Evolutionary conservation across 2,113 vertebrate species (phyloP).

Genomic region (Tretioscincus oriximinensis): DNA sequence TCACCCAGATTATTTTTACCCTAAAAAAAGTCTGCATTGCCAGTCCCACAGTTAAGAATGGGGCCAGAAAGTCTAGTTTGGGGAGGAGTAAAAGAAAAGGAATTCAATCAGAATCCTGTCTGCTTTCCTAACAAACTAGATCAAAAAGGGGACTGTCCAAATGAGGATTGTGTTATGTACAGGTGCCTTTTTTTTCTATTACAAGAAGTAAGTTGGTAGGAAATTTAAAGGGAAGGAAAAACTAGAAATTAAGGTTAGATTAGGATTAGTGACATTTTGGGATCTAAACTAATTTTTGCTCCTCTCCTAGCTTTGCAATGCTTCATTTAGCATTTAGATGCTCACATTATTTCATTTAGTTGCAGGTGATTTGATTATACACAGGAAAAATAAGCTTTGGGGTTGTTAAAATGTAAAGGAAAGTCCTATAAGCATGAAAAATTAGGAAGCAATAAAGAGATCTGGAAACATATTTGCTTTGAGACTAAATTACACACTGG

Average conservation of each 20-base stretch:
- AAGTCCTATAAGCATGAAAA: slow-evolving; percentile 68
- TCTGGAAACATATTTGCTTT: slow-evolving; percentile 45
- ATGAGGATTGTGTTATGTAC: background rate
- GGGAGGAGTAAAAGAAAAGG: no score
- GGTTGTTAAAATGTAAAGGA: slow-evolving; percentile 55
- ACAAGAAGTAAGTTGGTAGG: background rate
- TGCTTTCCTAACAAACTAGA: no score
- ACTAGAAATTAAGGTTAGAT: slow-evolving; percentile 36
- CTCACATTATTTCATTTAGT: background rate
- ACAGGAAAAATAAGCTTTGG: slow-evolving; percentile 42
- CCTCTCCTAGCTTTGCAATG: slow-evolving; percentile 33
- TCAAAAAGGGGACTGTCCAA: no score
- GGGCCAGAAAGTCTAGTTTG: no score
- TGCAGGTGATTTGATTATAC: slow-evolving; percentile 57
- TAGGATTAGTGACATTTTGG: slow-evolving; percentile 51
- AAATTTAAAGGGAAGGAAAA: background rate
- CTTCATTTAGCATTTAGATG: slow-evolving; percentile 47
- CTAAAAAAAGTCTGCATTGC: no score
- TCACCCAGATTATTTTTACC: no score
- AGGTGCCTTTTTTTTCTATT: background rate
- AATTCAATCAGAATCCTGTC: no score
- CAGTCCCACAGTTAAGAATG: no score
- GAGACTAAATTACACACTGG: slow-evolving; percentile 28
- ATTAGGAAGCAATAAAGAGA: slow-evolving; percentile 50
- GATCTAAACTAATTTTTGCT: slow-evolving; percentile 33